phyloP scores from a whole-genome alignment of 2,888 invertebrate genomes.

The Cylindroiulus punctatus region DNA sequence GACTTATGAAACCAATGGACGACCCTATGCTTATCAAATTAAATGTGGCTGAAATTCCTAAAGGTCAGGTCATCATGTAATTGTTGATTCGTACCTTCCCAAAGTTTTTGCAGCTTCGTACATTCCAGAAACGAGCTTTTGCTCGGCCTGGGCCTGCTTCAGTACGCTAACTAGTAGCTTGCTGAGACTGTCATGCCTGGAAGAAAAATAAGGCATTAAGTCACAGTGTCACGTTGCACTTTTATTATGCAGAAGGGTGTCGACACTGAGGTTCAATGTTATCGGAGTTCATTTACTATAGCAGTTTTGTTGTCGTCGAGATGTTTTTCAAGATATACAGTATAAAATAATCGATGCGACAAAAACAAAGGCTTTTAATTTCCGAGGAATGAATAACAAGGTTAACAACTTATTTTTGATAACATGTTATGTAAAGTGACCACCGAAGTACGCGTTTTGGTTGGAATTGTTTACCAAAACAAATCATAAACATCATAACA shows the following conservation, averaged over 20 bases:
- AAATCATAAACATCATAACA: too few relatives aligned
- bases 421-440: background rate
- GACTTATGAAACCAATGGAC: background rate
- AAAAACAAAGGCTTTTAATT: background rate
- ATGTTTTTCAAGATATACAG: background rate
- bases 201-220: background rate
- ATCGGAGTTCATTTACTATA: background rate
- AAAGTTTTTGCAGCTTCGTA: slow-evolving; percentile 52
- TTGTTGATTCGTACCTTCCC: slow-evolving; percentile 46
- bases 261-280: background rate
- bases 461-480: too few relatives aligned
- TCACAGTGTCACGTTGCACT: too few relatives aligned
- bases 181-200: background rate
- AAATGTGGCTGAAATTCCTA: background rate
- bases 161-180: slow-evolving; percentile 31
- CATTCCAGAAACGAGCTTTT: slow-evolving; percentile 52
- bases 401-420: background rate
- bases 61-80: background rate
- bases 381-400: background rate
- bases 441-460: too few relatives aligned
- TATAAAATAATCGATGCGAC: background rate
- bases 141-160: slow-evolving; percentile 35
- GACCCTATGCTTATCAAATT: background rate
- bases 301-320: background rate
- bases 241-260: background rate